Percentiles rank a stretch among this genome's conserved stretches.
Conservation (phyloP, 2,888 invertebrate species). For the Siphonodentalium dalli region DNA sequence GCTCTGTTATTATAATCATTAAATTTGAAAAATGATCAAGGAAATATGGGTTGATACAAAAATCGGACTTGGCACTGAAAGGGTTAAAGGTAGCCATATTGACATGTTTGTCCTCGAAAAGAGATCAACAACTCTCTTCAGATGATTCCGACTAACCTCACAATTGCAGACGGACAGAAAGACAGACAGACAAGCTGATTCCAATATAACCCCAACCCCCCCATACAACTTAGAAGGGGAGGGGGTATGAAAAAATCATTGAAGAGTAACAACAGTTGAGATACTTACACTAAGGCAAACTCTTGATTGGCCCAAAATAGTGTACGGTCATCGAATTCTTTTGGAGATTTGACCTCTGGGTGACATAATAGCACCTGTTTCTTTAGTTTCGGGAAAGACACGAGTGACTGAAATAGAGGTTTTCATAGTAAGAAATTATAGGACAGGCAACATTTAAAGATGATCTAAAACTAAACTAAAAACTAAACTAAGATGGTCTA, state of each 20-base stretch:
- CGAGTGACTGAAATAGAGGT: conserved; percentile 75
- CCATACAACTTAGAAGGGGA: background rate
- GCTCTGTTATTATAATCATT: no score
- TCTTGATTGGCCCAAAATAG: conserved; percentile 97
- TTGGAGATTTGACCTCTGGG: conserved; percentile 81
- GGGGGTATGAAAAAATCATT: background rate
- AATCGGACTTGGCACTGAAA: no score
- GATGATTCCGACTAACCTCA: no score
- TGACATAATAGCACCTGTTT: conserved; percentile 87
- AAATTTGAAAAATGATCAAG: no score
- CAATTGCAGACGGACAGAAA: no score
- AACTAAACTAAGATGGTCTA: background rate
- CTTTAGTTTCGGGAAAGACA: conserved; percentile 95
- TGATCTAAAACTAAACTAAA: conserved; percentile 21
- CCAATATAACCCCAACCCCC: no score
- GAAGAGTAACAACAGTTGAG: background rate
- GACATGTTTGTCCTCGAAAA: no score
- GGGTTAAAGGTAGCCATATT: no score
- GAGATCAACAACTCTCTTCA: background rate
- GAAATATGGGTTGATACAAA: no score
- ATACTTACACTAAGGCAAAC: conserved; percentile 79
- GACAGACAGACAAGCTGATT: no score
- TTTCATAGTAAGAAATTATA: background rate
- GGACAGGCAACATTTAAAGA: conserved; percentile 11
- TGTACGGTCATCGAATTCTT: conserved; percentile 92